A percentile compares a stretch with the other conserved stretches of the same genome.
Conservation (phyloP, 2,888 invertebrate genomes). For the Cheilosia soror region DNA sequence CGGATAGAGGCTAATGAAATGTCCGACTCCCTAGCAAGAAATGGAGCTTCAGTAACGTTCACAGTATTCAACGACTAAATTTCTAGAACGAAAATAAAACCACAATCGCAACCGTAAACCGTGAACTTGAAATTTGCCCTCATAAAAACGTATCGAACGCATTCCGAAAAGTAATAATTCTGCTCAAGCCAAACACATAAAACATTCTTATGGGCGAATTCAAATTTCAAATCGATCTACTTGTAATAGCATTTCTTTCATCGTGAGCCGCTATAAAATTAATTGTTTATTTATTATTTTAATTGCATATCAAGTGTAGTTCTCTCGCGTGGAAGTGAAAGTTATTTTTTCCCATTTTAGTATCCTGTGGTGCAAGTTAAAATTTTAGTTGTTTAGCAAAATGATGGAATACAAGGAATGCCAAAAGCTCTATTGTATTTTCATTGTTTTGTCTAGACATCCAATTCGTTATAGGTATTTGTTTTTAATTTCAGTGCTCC, state of each 20-base stretch:
- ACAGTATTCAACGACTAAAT: no score
- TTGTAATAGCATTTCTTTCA: conserved; percentile 47
- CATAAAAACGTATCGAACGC: conserved; percentile 28
- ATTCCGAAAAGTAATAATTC: conserved; percentile 42
- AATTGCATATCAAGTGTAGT: conserved; percentile 13
- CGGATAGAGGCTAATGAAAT: no score
- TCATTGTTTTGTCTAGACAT: no score
- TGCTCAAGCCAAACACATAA: conserved; percentile 31
- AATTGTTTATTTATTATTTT: conserved; percentile 60
- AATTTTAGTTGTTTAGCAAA: no score
- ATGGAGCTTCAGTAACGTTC: no score
- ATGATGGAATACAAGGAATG: no score
- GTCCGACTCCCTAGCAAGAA: no score
- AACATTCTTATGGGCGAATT: conserved; percentile 37
- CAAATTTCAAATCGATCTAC: conserved; percentile 30
- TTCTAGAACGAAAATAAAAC: background rate
- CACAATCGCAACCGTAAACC: background rate
- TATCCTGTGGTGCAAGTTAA: no score
- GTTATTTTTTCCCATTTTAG: background rate
- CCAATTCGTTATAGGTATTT: background rate
- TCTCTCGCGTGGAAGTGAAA: background rate
- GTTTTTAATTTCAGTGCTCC: background rate
- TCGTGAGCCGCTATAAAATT: conserved; percentile 25
- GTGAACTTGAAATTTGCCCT: conserved; percentile 3
- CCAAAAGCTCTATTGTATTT: no score